These are phyloP conservation scores for Dromius quadrimaculatus DNA, from an alignment of 2,888 invertebrate species.

Conservation along the genomic window DNA sequence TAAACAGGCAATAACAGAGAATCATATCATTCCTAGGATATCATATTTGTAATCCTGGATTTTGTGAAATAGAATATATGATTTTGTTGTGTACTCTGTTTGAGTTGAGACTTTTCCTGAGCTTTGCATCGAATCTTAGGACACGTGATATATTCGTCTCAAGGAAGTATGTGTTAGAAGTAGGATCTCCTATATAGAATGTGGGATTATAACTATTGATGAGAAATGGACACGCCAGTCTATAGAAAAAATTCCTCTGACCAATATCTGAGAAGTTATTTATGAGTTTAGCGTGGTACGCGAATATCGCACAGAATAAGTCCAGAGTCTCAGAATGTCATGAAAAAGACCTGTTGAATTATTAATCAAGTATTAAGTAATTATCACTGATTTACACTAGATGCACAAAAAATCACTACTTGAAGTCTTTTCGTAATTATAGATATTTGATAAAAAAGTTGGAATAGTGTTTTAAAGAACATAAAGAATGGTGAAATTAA, in stretches of 20 bases:
- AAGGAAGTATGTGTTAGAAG: conserved; percentile 9
- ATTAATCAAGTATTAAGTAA: no score
- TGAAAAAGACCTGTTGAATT: no score
- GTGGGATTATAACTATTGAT: conserved; percentile 16
- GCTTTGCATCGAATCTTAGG: conserved; percentile 1
- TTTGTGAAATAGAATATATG: conserved; percentile 32
- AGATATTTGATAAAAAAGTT: no score
- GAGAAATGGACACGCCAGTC: neutral
- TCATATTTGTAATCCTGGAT: conserved; percentile 22
- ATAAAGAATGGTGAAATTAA: no score
- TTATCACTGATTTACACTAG: no score
- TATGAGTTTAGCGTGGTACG: neutral
- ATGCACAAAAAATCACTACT: no score
- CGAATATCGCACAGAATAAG: no score
- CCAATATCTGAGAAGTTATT: neutral
- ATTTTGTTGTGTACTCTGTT: conserved; percentile 27
- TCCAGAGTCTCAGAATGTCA: no score
- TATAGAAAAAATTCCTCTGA: neutral
- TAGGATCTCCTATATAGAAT: neutral
- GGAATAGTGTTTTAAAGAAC: no score
- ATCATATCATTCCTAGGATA: conserved; percentile 30
- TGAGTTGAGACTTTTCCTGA: conserved; percentile 22
- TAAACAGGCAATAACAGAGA: conserved; percentile 26
- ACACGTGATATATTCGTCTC: conserved; percentile 11
- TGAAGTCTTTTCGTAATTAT: no score